Evolutionary conservation across 2,797 vertebrate species (phyloP).

Genomic region (Rhinophrynus dorsalis): DNA sequence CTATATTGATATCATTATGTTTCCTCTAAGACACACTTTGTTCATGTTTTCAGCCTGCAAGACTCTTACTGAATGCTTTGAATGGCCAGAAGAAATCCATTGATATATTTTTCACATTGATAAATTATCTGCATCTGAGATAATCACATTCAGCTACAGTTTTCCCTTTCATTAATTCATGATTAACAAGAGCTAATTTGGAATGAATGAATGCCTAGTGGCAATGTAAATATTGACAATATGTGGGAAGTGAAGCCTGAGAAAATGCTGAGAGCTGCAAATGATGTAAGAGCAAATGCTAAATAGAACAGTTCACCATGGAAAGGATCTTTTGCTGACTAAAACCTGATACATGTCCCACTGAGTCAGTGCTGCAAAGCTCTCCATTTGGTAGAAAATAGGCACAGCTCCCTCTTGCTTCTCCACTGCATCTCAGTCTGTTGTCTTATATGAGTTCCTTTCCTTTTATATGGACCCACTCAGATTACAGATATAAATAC

Average conservation of each 20-base stretch:
- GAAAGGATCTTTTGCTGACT: not conserved
- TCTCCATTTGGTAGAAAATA: too few species aligned
- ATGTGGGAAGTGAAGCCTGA: conserved; percentile 34
- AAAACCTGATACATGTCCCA: not conserved
- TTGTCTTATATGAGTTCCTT: too few species aligned
- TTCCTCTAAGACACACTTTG: too few species aligned
- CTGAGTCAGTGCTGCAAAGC: not conserved
- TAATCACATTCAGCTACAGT: conserved; percentile 2
- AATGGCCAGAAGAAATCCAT: conserved; percentile 13
- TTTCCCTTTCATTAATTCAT: conserved; percentile 45
- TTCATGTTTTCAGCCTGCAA: too few species aligned
- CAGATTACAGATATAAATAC: too few species aligned
- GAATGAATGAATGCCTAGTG: conserved; percentile 53
- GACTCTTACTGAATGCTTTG: too few species aligned
- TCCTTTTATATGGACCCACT: too few species aligned
- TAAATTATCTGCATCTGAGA: conserved; percentile 12
- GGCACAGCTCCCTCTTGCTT: too few species aligned
- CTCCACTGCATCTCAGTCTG: too few species aligned
- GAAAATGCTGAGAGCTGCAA: conserved; percentile 56
- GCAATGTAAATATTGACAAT: conserved; percentile 57
- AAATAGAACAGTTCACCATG: conserved; percentile 32
- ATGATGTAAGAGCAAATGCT: conserved; percentile 30
- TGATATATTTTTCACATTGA: conserved; percentile 12
- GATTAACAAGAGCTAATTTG: conserved; percentile 47
- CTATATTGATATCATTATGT: too few species aligned